phyloP scores from a whole-genome alignment of 1,140 invertebrate species.

The Habropoda laboriosa region DNA sequence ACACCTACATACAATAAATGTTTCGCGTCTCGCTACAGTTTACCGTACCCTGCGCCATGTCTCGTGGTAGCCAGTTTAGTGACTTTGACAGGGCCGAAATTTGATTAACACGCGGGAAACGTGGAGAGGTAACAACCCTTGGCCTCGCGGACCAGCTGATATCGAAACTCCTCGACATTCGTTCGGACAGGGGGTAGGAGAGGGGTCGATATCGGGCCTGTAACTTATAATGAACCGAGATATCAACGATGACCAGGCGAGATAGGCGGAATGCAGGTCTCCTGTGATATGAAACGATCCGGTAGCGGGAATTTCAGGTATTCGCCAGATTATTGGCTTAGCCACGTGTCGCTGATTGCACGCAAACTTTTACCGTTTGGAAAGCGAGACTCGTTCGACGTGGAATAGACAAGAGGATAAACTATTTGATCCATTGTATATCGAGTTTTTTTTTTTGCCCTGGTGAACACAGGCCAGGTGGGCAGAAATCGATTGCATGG shows the following conservation, averaged over 20 bases:
- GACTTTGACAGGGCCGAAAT: conserved; percentile 60
- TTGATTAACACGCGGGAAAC: conserved; percentile 55
- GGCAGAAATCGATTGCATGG: neutral
- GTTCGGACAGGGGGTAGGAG: neutral
- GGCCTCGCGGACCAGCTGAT: no score
- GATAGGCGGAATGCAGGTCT: neutral
- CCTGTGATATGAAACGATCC: neutral
- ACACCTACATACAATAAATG: neutral
- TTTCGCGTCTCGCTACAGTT: conserved; percentile 40
- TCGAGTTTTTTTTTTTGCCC: neutral
- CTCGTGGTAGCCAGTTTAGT: conserved; percentile 11
- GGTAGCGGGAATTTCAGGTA: neutral
- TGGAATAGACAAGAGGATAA: neutral
- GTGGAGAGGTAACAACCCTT: neutral
- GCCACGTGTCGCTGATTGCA: neutral
- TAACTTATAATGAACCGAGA: conserved; percentile 40
- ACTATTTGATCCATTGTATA: conserved; percentile 1
- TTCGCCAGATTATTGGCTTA: conserved; percentile 2
- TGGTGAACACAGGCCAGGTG: neutral
- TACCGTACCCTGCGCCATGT: conserved; percentile 43
- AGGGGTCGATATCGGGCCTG: conserved; percentile 10
- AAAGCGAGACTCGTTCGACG: neutral
- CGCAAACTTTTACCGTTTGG: neutral
- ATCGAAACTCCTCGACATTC: conserved; percentile 10
- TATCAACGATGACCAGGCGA: neutral